Evolutionary conservation across 2,113 vertebrate species (phyloP), one percentile per base, ranked within the genome.

Genomic region (Odontesthes bonariensis): DNA sequence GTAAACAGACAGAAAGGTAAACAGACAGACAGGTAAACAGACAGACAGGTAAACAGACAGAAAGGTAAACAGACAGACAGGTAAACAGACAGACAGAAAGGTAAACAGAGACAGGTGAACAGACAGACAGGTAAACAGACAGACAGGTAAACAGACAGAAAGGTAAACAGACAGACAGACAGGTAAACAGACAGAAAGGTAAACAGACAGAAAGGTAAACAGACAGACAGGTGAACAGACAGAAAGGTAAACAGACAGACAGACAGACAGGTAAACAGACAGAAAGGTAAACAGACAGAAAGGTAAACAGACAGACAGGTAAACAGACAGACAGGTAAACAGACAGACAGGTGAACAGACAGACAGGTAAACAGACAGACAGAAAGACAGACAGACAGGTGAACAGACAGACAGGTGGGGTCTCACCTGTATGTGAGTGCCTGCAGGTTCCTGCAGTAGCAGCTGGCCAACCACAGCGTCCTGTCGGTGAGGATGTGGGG

Each of bases 391-490:
- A n/a, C 12, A 32, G 27, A 49, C 57, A 52, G 31, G 6, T 57
- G 19, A 31, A 33, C 0, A 8, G 7, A 1, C 33, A 17, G 31
- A 53, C 56, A 68, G 54, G 47, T 66, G 5, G 11, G 27, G 51
- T 0, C 57, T 85, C 60, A 98, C 97, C 97, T 94, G 91, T 98
- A 98, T 0, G 95, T 96, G 83, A 99, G 96, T 0, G 94, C 95
- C 66, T 95, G 95, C 65, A 99, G 94, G 16, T 95, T 95, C 0
- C 97, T 93, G 89, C 96, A 96, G 94, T 98, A 96, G 93, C 97
- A 98, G 95, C 97, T 98, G 88, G 96, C 95, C 79, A 99, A 87
- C 97, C 97, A 99, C 80, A 98, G 94, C 0, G 94, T 96, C 46
- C 97, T 94, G 86, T 99, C 97, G 0, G 97, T 98, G 88, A 98